Evolutionary conservation across 1,140 invertebrate genomes (phyloP), one percentile per base, ranked within the genome.

Genomic region (Belonocnema kinseyi): DNA sequence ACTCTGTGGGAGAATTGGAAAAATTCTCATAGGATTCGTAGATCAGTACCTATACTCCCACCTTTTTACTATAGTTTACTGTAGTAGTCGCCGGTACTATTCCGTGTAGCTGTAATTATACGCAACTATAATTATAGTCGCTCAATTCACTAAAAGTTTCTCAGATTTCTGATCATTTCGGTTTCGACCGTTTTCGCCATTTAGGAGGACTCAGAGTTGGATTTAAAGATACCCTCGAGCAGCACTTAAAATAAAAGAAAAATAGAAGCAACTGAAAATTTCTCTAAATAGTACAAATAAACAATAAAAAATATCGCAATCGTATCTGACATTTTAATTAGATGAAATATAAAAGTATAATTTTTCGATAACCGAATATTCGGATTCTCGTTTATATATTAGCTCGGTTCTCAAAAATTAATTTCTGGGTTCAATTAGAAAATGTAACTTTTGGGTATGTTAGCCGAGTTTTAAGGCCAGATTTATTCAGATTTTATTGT

Each of bases 121-220:
- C 40, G 33, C 26, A 75, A 82, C 78, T 84, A 85, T 86, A 87
- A 87, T 87, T 87, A 87, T 86, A 87, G 86, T 85, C 80, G 82
- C 80, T 80, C 83, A 80, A 83, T 85, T 80, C 78, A 81, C 61
- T 66, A 33, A 66, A 66, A 66, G 61, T 40, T 66, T 66, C 26
- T 33, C 19, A 52, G 72, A 51, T 73, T 66, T 50, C 72, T n/a
- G 19, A 73, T 61, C 75, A 73, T 77, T 73, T 73, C 17, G 46
- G 26, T 70, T 66, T 70, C 56, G 21, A 66, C 61, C 40, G 61
- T 66, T 66, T 66, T 66, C 61, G 61, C 61, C 61, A 46, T 66
- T 66, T 66, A 66, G 61, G 61, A 33, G 72, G 50, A 61, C 56
- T 33, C 72, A 53, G 72, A 46, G 72, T 58, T 40, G 70, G 46